These are phyloP conservation scores for Bostrychus sinensis DNA, from an alignment of 2,113 vertebrate species.

Conservation along the genomic window DNA sequence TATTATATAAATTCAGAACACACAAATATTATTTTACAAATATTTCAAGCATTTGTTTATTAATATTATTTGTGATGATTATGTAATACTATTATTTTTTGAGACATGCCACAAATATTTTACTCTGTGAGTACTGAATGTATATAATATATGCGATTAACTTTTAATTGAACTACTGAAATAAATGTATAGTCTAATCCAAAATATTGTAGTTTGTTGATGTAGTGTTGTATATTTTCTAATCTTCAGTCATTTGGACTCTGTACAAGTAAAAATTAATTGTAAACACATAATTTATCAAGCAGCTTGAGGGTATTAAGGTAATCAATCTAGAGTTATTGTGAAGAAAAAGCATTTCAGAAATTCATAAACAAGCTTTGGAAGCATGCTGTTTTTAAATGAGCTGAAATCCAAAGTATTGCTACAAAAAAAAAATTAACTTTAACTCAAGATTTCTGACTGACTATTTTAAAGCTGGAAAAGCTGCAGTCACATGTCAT, in stretches of 20 bases:
- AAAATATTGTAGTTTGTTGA: not conserved
- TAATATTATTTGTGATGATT: too few species aligned
- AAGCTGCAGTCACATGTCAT: conserved; percentile 12
- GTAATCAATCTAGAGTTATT: not conserved
- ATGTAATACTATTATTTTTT: too few species aligned
- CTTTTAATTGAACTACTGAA: too few species aligned
- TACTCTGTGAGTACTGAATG: too few species aligned
- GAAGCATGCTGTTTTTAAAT: not conserved
- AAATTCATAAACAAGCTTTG: not conserved
- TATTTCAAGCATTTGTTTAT: too few species aligned
- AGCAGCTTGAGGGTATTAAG: not conserved
- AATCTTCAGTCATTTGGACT: not conserved
- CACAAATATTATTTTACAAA: too few species aligned
- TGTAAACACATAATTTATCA: not conserved
- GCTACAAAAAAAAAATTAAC: not conserved
- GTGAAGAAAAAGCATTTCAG: not conserved
- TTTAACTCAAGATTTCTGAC: not conserved
- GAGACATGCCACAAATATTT: too few species aligned
- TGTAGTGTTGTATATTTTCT: not conserved
- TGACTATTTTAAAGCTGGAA: not conserved
- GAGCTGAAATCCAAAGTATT: not conserved
- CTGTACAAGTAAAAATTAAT: not conserved
- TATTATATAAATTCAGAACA: too few species aligned
- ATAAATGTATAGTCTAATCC: too few species aligned
- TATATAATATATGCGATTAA: too few species aligned